Evolutionary conservation across 2,113 vertebrate genomes (phyloP), one percentile per base, ranked within the genome.

Genomic region (Xenotilapia flavipinnis): DNA sequence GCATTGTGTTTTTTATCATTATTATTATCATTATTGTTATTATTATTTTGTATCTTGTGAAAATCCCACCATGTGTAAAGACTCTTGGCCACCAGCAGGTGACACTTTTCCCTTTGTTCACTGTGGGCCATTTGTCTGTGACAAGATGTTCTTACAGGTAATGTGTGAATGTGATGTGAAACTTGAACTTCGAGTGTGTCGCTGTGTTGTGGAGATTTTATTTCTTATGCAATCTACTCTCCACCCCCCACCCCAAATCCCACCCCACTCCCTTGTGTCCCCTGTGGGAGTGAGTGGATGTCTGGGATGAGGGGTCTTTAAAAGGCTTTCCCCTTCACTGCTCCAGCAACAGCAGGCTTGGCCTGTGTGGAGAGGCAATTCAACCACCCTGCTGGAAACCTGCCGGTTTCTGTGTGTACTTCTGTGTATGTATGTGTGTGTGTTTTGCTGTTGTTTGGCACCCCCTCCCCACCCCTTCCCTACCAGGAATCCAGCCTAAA

Each of bases 101-200:
- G 96, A 95, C 95, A 96, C 95, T 94, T 96, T 95, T 86, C 91
- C 94, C 94, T 95, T 92, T 95, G 92, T 91, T 94, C 93, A 75
- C 82, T 31, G 28, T 58, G 77, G 75, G 62, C 65, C 80, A 83
- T 93, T 88, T 89, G 75, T 83, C 89, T 40, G 51, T 90, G 81
- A 90, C 85, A 86, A 86, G 77, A 92, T 81, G 86, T 86, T 73
- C 83, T 55, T 88, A 79, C 82, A 55, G 51, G 77, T 85, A 85
- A 90, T 80, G 47, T 68, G 19, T 38, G 33, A 38, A 68, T 38
- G 62, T 21, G 62, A 38, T 65, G 60, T 65, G 85, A 87, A 86
- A 58, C 81, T 62, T 65, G 23, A 81, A 90, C 88, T 79, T 82
- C 8, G 23, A 65, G 62, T 82, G 58, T 73, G 53, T 77, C 2